Conservation (phyloP, 2,113 vertebrate species). For the Synodontis membranacea region DNA sequence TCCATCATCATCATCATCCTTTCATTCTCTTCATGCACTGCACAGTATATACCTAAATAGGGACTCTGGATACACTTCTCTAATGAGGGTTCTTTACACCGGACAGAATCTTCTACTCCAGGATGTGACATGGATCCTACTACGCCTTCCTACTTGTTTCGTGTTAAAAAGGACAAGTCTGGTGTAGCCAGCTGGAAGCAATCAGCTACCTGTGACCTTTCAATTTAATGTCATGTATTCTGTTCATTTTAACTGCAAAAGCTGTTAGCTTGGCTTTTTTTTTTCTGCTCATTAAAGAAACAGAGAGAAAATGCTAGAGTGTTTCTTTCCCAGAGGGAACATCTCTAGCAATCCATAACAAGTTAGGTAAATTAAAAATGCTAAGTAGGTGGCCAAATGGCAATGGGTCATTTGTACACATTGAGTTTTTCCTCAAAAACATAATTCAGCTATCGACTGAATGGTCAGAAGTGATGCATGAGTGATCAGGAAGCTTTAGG, state of each 20-base stretch:
- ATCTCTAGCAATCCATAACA: conserved; percentile 7
- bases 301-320: conserved; percentile 44
- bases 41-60: conserved; percentile 8
- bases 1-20: conserved; percentile 20
- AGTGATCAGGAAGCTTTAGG: conserved; percentile 55
- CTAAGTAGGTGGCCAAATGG: conserved; percentile 61
- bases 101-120: not conserved
- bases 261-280: conserved; percentile 50
- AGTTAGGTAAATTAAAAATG: conserved; percentile 63
- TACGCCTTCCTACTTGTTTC: conserved; percentile 21
- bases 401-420: conserved; percentile 56
- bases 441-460: conserved; percentile 68
- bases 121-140: conserved; percentile 6
- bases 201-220: conserved; percentile 27
- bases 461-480: conserved; percentile 63
- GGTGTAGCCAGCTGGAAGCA: not conserved
- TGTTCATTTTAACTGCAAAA: conserved; percentile 30
- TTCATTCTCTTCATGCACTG: conserved; percentile 24
- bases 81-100: conserved; percentile 51
- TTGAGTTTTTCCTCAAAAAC: conserved; percentile 63
- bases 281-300: conserved; percentile 56
- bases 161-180: conserved; percentile 40
- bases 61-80: conserved; percentile 17
- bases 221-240: conserved; percentile 19
- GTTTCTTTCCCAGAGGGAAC: conserved; percentile 40